Conservation (phyloP, 2,113 vertebrate species). For the Panurus biarmicus region DNA sequence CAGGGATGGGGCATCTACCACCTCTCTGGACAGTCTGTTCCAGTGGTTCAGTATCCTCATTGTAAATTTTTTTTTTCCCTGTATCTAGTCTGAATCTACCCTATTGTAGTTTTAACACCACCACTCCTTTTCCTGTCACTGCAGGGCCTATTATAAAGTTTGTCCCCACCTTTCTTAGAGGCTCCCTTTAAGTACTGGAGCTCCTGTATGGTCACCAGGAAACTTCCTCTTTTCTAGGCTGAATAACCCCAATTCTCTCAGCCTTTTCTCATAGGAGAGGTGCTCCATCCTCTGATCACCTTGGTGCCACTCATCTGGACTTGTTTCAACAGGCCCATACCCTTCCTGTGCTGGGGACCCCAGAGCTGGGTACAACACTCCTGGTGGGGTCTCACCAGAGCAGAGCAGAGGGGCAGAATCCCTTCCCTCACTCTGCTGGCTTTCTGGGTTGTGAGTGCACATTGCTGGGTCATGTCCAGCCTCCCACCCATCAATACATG, state of each 20-base stretch:
- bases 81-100: neutral
- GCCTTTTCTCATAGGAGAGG: neutral
- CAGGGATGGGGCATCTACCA: neutral
- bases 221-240: neutral
- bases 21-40: neutral
- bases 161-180: neutral
- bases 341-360: neutral
- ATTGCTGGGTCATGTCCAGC: neutral
- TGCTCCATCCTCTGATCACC: neutral
- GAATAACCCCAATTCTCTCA: neutral
- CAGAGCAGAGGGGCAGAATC: neutral
- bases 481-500: neutral
- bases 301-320: neutral
- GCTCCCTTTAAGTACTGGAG: neutral
- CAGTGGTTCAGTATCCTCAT: neutral
- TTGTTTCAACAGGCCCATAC: accelerated
- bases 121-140: neutral
- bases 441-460: neutral
- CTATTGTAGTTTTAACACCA: neutral
- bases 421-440: neutral
- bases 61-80: accelerated
- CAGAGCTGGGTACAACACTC: neutral
- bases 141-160: neutral
- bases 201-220: neutral
- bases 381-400: neutral